Conservation (phyloP, 2,888 invertebrate species). For the Oligia fasciuncula region DNA sequence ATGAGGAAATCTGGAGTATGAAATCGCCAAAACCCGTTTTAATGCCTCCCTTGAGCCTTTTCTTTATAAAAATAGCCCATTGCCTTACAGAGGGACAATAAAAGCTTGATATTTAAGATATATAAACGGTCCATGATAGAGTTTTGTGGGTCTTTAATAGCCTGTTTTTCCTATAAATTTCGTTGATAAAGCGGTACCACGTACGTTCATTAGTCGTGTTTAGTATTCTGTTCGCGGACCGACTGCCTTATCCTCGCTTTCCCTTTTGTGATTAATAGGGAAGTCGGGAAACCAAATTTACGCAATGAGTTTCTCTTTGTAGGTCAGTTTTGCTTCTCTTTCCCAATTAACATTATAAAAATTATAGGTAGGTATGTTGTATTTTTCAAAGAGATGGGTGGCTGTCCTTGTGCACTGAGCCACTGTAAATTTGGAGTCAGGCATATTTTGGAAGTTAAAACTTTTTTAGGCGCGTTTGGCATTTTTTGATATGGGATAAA, state of each 20-base stretch:
- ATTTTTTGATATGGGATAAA: too few species aligned
- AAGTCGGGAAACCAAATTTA: constrained; percentile 5
- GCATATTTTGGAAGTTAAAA: too few species aligned
- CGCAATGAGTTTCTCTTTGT: not conserved
- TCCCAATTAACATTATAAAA: not conserved
- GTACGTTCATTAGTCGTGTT: constrained; percentile 42
- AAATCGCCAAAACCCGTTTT: not conserved
- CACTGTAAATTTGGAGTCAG: not conserved
- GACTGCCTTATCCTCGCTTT: constrained; percentile 24
- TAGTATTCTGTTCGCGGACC: constrained; percentile 37
- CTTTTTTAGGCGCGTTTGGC: too few species aligned
- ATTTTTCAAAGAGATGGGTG: not conserved
- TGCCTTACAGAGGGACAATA: not conserved
- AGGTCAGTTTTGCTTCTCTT: not conserved
- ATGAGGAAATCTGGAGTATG: not conserved
- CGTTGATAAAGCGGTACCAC: constrained; percentile 17
- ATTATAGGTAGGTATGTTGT: too few species aligned
- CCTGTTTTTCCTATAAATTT: constrained; percentile 31
- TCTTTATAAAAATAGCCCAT: not conserved
- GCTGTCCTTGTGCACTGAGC: not conserved
- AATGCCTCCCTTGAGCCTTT: not conserved
- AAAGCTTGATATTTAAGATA: not conserved
- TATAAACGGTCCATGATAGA: not conserved
- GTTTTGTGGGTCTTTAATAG: not conserved
- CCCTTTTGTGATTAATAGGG: constrained; percentile 33